Evolutionary conservation across 2,797 vertebrate genomes (phyloP).

Genomic region (Tympanoctomys barrerae): DNA sequence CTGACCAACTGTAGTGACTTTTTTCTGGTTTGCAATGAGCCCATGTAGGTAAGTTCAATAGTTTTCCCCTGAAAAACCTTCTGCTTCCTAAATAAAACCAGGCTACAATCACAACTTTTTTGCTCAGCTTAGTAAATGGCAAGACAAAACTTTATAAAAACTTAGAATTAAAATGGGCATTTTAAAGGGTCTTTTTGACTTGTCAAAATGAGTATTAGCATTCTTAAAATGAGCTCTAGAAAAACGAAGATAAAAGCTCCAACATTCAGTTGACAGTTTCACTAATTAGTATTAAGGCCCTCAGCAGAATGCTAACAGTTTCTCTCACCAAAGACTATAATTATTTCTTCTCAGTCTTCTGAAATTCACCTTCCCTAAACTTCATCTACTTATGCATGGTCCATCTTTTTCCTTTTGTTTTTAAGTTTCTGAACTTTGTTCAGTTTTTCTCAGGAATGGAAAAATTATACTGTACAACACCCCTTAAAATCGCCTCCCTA

Average conservation of each 20-base stretch:
- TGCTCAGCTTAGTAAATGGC: background rate
- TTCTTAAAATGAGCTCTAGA: background rate
- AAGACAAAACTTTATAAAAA: background rate
- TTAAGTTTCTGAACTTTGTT: background rate
- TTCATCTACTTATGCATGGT: background rate
- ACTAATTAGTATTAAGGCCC: background rate
- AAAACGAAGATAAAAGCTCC: slow-evolving; percentile 7
- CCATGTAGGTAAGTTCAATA: background rate
- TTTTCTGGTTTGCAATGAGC: background rate
- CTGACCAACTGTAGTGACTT: background rate
- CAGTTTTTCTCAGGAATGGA: slow-evolving; percentile 23
- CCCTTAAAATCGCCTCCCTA: background rate
- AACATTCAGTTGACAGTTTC: background rate
- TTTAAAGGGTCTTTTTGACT: slow-evolving; percentile 5
- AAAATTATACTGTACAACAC: background rate
- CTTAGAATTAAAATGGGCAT: background rate
- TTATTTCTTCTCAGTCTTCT: background rate
- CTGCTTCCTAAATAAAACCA: slow-evolving; percentile 26
- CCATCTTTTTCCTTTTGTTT: background rate
- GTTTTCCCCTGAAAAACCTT: background rate
- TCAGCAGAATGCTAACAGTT: background rate
- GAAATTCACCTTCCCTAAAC: background rate
- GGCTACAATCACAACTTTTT: slow-evolving; percentile 29
- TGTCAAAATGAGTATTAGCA: slow-evolving; percentile 24
- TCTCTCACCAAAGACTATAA: background rate